Evolutionary conservation across 2,888 invertebrate genomes (phyloP), one percentile per base, ranked within the genome.

Genomic region (Exocentrus adspersus): DNA sequence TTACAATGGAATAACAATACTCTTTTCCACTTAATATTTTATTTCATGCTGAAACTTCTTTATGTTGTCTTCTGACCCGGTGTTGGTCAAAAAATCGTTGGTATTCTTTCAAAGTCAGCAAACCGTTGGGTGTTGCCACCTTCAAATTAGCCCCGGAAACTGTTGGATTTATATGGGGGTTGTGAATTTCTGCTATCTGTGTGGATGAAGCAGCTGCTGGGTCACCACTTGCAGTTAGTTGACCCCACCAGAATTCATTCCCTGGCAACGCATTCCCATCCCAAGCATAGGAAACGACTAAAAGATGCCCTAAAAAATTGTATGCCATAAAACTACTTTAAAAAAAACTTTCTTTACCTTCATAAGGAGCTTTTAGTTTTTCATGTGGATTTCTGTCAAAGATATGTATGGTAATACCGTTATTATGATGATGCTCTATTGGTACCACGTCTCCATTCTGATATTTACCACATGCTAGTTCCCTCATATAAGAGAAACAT

Each of bases 201-300:
- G 85, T 86, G 2, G 87, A 87, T 51, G 86, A 85, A 0, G 89
- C 89, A 0, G 88, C 87, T 0, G 89, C 88, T 0, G 89, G 86
- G 73, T 89, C 88, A 1, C 89, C 87, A 0, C 88, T 87, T 0
- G 83, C 77, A 0, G 80, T 76, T 1, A 88, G 74, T 52, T 81
- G 85, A 3, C 86, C 86, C 1, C 80, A 69, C 91, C 91, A 91
- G 78, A 89, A 91, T 75, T 91, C 91, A 71, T 91, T 91, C 57
- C 91, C 91, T 0, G 91, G 91, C 62, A 89, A 84, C 0, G 91
- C 86, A 73, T 91, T 91, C 3, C 89, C 87, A 76, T 91, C 90
- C 89, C 90, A 89, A 0, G 91, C 88, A 41, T 73, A 75, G 14
- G 74, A 72, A 14, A 73, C 73, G 2, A 75, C 68, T 17, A 73